Evolutionary conservation across 2,888 invertebrate genomes (phyloP), one percentile per base, ranked within the genome.

Genomic region (Autographa pulchrina): DNA sequence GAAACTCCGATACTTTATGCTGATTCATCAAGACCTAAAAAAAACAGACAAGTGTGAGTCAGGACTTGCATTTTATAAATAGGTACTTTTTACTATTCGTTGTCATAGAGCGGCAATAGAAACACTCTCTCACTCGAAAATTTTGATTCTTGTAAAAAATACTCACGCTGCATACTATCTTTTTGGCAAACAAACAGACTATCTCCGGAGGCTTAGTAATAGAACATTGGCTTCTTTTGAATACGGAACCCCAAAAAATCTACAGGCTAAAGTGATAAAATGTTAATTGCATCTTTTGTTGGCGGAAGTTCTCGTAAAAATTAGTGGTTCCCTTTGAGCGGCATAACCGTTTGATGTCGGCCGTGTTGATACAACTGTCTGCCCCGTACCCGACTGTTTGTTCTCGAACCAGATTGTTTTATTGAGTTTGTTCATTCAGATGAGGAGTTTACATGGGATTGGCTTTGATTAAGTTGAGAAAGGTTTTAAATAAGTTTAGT

Each of bases 211-310:
- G n/a, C 7, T 48, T 48, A 48, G 2, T 1, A n/a, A 7, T 7
- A 14, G n/a, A n/a, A 6, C 8, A 48, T 48, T 48, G n/a, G n/a
- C 48, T n/a, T 48, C 48, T 48, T 43, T 43, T 16, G 6, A n/a
- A 48, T 6, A 48, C 48, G 7, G n/a, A 48, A 48, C 16, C 48
- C 48, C 48, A 48, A 48, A 48, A 48, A 75, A 72, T 86, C 87
- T 86, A 86, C 76, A 82, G 82, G 75, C 82, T 73, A 77, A 76
- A 74, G 80, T 77, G 84, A 88, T 86, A 87, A 88, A 84, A 83
- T 79, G 85, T 84, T 88, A 88, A 88, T 87, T 88, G 81, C 83
- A 77, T 83, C 87, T 85, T 85, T 88, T 86, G 87, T 85, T 62
- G 86, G 76, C 70, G 77, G 74, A 68, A 67, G 65, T 64, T 71